Evolutionary conservation across 92 coral and sea anemone genomes (phyloP), one percentile per base, ranked within the genome.

Genomic region (Isaurus tuberculatus): DNA sequence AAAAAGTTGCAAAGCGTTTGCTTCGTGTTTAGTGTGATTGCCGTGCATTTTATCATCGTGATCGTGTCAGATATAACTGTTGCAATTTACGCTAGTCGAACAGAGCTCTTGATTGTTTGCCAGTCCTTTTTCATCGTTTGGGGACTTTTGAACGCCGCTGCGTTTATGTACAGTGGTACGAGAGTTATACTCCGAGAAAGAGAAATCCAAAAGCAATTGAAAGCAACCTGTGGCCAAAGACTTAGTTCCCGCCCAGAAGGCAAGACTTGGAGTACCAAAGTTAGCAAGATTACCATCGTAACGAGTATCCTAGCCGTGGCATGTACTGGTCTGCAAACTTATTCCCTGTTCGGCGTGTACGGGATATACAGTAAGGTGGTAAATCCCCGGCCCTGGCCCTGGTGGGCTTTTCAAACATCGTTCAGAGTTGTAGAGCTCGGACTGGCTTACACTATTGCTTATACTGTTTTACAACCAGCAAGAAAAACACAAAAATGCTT

Each of bases 341-440:
- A 95, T 80, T 94, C 98, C 31, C 80, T 95, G 91, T 88, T 90
- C n/a, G 95, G 91, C 58, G 95, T 95, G 23, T 95, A 93, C 74
- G 94, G 92, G 27, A 26, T 88, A 81, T 93, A 90, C 65, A 88
- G 91, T 46, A 83, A 75, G 20, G 91, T 80, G 0, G 91, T 88
- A 0, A 79, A 90, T 49, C 95, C 95, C 17, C 70, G 90, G 2
- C 95, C 98, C 5, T 95, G 98, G 98, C 98, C 98, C 8, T 95
- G 98, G 98, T 89, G 87, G 88, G 87, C 55, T 11, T 95, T 91
- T 44, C 94, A 93, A 80, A 91, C 98, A 13, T 65, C 86, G 2
- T 95, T 91, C 85, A 92, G 98, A 16, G 64, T 93, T 11, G 89
- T 87, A 17, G 98, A 95, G 86, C 90, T 95, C 29, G 92, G 83